Base-by-base conservation (phyloP, 2,113 vertebrate genomes). In the Ascaphus truei region DNA sequence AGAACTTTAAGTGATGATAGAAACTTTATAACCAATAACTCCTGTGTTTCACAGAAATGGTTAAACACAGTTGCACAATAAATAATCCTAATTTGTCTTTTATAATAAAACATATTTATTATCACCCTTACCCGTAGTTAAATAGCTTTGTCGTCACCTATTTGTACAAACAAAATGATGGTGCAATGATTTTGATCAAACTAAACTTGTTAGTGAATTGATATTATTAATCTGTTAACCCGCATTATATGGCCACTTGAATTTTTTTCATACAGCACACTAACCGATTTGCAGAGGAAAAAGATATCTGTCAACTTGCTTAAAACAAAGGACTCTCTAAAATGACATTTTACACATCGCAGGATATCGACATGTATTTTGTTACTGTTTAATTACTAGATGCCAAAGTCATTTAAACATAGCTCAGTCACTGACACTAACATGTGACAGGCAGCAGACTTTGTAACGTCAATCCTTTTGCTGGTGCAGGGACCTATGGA, bases 361-460 rank as follows among this genome's bases (percentile, higher is more conserved):
- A 87, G 84, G 83, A 86, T 85, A 81, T 75, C 84, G 84, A 75
- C 84, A 85, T 84, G 78, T 82, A 84, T 88, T 89, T 86, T 79
- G 64, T 71, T 74, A 88, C 82, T 84, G 79, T 77, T 86, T 91
- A 92, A 92, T 92, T 91, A 90, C 81, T 88, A 89, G 88, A 90
- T 91, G 89, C 86, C 88, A 91, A 82, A 80, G 81, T 84, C 84
- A 89, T 81, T 88, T 91, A 89, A 90, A 88, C 86, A 89, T 72
- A 91, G 86, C 82, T 88, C 87, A 86, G 76, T 90, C 87, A 86
- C 29, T 89, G 88, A 85, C 84, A 90, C 87, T 77, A 85, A 85
- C 77, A 84, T 81, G 79, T 88, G 88, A 91, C 81, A 89, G 77
- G 82, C 77, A 79, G 74, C 68, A 77, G 67, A 52, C 31, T 61